Evolutionary conservation across 2,113 vertebrate genomes (phyloP).

Genomic region (Aviceda subcristata): DNA sequence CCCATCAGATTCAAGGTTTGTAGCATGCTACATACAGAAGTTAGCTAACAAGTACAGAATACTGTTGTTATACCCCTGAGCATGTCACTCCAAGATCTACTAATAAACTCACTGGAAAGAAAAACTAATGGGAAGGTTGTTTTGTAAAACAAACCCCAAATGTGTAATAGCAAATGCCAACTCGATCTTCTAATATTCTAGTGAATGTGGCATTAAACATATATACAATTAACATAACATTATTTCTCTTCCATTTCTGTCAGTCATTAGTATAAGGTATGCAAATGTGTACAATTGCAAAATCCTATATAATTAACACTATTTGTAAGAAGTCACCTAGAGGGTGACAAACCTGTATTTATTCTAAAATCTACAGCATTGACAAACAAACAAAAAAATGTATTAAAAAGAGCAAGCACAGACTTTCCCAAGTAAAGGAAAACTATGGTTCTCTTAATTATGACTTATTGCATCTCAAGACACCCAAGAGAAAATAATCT

Average conservation of each 20-base stretch:
- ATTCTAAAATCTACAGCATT: not conserved
- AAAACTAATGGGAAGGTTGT: not conserved
- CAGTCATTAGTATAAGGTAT: not conserved
- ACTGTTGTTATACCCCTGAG: not conserved
- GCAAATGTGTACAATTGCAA: not conserved
- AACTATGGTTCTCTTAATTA: not conserved
- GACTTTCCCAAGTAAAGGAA: not conserved
- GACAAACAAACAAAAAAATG: not conserved
- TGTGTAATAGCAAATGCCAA: not conserved
- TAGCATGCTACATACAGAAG: not conserved
- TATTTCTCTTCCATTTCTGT: not conserved
- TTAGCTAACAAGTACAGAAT: not conserved
- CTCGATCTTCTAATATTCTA: not conserved
- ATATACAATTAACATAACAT: not conserved
- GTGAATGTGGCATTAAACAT: not conserved
- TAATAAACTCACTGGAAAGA: not conserved
- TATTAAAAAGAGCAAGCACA: not conserved
- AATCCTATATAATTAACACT: not conserved
- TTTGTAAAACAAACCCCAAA: not conserved
- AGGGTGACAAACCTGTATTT: not conserved
- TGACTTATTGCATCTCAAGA: not conserved
- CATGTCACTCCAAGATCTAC: not conserved
- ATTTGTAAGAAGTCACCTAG: not conserved
- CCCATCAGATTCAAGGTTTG: not conserved
- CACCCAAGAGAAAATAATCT: not conserved